These are phyloP conservation scores for Riptortus pedestris DNA, from an alignment of 1,140 invertebrate genomes.

Conservation along the genomic window DNA sequence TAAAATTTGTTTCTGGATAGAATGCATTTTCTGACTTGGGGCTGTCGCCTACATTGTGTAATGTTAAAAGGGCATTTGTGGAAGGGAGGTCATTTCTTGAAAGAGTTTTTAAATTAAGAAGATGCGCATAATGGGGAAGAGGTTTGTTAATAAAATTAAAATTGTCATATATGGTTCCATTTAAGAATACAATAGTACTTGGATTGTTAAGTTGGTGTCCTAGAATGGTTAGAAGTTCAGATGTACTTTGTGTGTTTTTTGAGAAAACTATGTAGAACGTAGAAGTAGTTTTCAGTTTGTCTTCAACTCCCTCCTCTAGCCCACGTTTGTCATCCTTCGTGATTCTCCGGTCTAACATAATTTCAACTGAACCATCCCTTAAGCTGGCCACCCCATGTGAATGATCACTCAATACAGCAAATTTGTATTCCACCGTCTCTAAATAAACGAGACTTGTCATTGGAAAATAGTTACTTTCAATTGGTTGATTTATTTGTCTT, in stretches of 20 bases:
- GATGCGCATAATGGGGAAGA: neutral
- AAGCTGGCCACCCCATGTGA: constrained; percentile 23
- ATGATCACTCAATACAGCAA: constrained; percentile 16
- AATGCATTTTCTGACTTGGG: neutral
- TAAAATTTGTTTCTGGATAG: neutral
- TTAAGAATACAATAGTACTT: neutral
- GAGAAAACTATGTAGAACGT: constrained; percentile 1
- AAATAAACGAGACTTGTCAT: constrained; percentile 18
- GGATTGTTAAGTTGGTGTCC: neutral
- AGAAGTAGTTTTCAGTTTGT: constrained; percentile 10
- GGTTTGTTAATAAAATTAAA: neutral
- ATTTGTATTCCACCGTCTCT: constrained; percentile 2
- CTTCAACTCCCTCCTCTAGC: constrained; percentile 19
- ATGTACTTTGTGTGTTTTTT: neutral
- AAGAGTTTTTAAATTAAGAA: constrained; percentile 2
- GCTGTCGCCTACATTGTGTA: neutral
- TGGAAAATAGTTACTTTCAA: constrained; percentile 22
- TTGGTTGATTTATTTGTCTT: neutral
- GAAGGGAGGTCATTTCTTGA: neutral
- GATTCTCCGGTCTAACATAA: constrained; percentile 25
- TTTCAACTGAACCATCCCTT: constrained; percentile 11
- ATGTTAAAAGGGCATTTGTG: neutral
- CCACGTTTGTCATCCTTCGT: constrained; percentile 15
- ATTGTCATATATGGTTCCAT: neutral
- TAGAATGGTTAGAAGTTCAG: neutral